Base-by-base conservation (phyloP, 2,797 vertebrate species). In the Periophthalmus magnuspinnatus region DNA sequence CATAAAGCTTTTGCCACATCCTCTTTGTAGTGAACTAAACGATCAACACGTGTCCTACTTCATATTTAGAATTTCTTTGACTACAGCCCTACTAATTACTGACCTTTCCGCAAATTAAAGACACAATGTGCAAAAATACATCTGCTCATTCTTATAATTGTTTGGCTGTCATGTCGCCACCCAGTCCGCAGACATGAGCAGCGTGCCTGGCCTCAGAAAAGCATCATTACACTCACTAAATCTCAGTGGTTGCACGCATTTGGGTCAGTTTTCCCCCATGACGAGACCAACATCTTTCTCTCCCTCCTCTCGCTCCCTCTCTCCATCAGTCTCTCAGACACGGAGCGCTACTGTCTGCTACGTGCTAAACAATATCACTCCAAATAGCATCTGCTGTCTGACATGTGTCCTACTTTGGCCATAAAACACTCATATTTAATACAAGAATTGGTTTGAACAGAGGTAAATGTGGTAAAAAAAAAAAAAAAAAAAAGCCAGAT, bases 211-310 rank as follows among this genome's bases (percentile, higher is more conserved):
- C 54, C 55, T 11, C 67, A 72, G 11, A 77, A 64, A 69, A 28
- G 45, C 54, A 68, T 70, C 65, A 78, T 73, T 67, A 70, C 21
- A 67, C 36, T 3, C 19, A 32, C 62, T 60, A 52, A 68, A 66
- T 52, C 50, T 72, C 54, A 16, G 21, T 65, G 66, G 38, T 41
- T 9, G 13, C 33, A 68, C 74, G 70, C 55, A 83, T 82, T 84
- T 57, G 78, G 76, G 79, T 81, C 81, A 79, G 38, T 28, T 55
- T 77, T 61, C 76, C 79, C 28, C 78, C 48, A 83, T 74, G 75
- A 59, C 63, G 82, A 78, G 64, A 77, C 70, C 77, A 52, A 47
- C 73, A 70, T 65, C 61, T 16, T 0, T 14, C 41, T 45, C 41
- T 74, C 64, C 77, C 71, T 76, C 58, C 50, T 54, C 71, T 62